Evolutionary conservation across 2,113 vertebrate genomes (phyloP), one percentile per base, ranked within the genome.

Genomic region (Cheirogaleus medius): DNA sequence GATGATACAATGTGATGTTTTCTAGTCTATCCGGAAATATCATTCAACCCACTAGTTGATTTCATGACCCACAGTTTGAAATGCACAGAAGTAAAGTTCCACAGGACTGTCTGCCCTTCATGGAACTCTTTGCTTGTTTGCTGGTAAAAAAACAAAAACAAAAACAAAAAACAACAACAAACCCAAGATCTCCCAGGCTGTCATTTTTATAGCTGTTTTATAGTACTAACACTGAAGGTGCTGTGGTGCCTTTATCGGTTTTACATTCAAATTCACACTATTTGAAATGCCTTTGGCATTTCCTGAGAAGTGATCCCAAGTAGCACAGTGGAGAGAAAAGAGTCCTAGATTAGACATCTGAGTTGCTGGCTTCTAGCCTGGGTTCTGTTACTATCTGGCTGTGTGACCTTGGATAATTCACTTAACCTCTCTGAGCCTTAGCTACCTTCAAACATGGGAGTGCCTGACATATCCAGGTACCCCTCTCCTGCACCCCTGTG

Each of bases 311-410:
- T 32, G 77, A 37, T 44, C 13, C 39, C 18, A 15, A 17, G 29
- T 8, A 60, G 29, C 49, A 54, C 5, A 63, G 27, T 63, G 37
- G 20, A 63, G n/a, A 81, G 86, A 54, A 76, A 90, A 52, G 27
- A 76, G 15, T 78, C 34, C 4, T 32, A 9, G 52, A 32, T 13
- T 6, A 39, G 81, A 80, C 37, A 29, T 5, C 4, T 29, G 47
- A 63, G 44, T 90, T 87, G 76, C 52, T 97, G 68, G 90, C 49
- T 60, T 90, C 83, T 37, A 2, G 39, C 25, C 44, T 85, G 42
- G 21, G 14, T 54, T 92, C 82, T 92, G 39, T 58, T 74, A 25
- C 34, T 81, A 5, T 4, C 7, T 52, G 56, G 39, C 63, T 80
- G 60, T 80, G 63, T 91, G 68, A 84, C 34, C 34, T 87, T 49